Conservation (phyloP, 2,113 vertebrate genomes). For the Hydropotes inermis region DNA sequence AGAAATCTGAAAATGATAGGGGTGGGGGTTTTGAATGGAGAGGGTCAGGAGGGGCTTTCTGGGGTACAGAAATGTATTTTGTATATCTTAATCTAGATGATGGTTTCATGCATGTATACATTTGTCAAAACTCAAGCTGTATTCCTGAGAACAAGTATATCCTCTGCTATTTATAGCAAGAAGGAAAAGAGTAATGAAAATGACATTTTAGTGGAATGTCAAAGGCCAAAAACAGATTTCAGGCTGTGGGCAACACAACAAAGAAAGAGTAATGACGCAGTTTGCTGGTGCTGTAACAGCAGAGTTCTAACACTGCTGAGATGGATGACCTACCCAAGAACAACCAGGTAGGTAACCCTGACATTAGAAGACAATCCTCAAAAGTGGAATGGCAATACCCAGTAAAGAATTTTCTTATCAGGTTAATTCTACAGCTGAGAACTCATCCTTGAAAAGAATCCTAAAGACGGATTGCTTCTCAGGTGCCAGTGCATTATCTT, state of each 20-base stretch:
- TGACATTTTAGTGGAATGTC: neutral
- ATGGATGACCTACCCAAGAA: neutral
- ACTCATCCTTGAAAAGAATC: neutral
- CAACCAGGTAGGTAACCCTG: neutral
- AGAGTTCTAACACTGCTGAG: neutral
- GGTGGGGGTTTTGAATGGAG: neutral
- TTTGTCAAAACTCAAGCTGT: neutral
- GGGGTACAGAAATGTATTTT: neutral
- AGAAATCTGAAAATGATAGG: neutral
- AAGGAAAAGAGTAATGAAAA: constrained; percentile 24
- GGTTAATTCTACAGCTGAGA: neutral
- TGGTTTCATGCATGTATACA: neutral
- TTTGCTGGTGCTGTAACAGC: neutral
- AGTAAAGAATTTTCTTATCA: neutral
- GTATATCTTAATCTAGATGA: neutral
- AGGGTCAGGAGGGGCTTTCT: neutral
- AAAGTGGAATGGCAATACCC: neutral
- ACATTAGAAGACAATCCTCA: neutral
- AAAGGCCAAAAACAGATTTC: constrained; percentile 15
- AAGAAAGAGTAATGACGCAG: neutral
- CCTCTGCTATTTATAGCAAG: neutral
- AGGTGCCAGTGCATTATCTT: neutral
- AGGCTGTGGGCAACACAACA: neutral
- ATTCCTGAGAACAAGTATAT: neutral
- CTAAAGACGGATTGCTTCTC: neutral